Conservation (phyloP, 92 coral and sea anemone genomes). For the Umimayanthus kanabou region DNA sequence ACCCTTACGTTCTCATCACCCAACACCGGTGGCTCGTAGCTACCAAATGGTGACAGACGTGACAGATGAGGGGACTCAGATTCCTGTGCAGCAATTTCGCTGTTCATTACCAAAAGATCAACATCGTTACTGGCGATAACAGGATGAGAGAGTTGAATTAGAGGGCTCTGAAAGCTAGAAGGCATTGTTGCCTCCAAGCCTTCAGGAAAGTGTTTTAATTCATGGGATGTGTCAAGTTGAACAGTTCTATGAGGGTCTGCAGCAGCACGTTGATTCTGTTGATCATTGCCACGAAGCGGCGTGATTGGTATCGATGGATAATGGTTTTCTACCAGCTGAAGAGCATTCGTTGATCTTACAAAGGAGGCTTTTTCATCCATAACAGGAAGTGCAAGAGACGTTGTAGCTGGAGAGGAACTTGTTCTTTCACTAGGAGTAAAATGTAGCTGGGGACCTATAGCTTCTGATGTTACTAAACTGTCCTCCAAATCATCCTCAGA, state of each 20-base stretch:
- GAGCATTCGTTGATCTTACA: not conserved
- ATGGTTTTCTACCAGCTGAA: not conserved
- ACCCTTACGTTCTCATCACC: not conserved
- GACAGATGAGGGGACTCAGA: not conserved
- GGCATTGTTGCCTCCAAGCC: not conserved
- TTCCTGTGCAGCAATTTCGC: not conserved
- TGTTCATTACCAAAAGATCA: not conserved
- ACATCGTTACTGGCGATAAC: conserved; percentile 11
- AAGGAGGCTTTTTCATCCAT: not conserved
- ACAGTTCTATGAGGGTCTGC: not conserved
- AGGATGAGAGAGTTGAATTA: conserved; percentile 28
- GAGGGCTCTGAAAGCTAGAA: conserved; percentile 16
- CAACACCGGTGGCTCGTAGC: not conserved
- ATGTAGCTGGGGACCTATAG: not conserved
- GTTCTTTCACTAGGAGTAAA: not conserved
- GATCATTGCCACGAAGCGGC: not conserved
- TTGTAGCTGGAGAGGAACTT: not conserved
- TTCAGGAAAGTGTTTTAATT: not conserved
- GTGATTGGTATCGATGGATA: not conserved
- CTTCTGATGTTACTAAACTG: not conserved
- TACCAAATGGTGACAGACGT: conserved; percentile 15
- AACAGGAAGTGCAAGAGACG: not conserved
- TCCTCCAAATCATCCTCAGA: not conserved
- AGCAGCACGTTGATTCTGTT: not conserved
- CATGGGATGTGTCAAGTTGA: not conserved